phyloP scores from a whole-genome alignment of 2,888 invertebrate genomes.

The Mylabris sibirica region DNA sequence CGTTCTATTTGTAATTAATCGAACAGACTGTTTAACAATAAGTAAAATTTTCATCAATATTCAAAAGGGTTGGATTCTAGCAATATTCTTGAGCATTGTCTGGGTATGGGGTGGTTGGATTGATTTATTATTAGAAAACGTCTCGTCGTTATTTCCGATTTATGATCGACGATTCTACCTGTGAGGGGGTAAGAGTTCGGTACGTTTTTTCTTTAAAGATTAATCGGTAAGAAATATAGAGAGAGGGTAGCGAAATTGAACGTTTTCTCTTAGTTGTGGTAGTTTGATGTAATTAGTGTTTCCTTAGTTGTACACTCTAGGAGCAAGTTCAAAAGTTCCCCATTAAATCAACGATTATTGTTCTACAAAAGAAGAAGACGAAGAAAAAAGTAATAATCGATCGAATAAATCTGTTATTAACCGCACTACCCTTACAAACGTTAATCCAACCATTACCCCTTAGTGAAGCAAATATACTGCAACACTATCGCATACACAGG shows the following conservation, averaged over 20 bases:
- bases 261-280: background rate
- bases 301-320: background rate
- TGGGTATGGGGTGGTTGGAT: conserved; percentile 22
- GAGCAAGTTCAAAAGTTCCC: conserved; percentile 7
- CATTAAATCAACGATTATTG: conserved; percentile 24
- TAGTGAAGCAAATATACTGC: conserved; percentile 24
- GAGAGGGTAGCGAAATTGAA: conserved; percentile 7
- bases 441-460: conserved; percentile 20
- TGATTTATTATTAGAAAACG: conserved; percentile 54
- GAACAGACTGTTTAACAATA: background rate
- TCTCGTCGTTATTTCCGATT: conserved; percentile 53
- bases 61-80: conserved; percentile 1
- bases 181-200: conserved; percentile 20
- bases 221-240: background rate
- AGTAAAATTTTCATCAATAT: background rate
- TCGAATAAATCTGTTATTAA: conserved; percentile 32
- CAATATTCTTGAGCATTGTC: background rate
- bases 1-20: background rate
- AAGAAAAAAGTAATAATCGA: conserved; percentile 19
- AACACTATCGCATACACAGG: conserved; percentile 22
- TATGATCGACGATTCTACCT: conserved; percentile 46
- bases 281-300: conserved; percentile 8
- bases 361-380: background rate
- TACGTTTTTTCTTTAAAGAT: background rate
- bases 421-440: conserved; percentile 25